A percentile compares a stretch with the other conserved stretches of the same genome.
These are phyloP conservation scores for Lasioglossum baleicum DNA, from an alignment of 1,140 invertebrate species.

Conservation along the genomic window DNA sequence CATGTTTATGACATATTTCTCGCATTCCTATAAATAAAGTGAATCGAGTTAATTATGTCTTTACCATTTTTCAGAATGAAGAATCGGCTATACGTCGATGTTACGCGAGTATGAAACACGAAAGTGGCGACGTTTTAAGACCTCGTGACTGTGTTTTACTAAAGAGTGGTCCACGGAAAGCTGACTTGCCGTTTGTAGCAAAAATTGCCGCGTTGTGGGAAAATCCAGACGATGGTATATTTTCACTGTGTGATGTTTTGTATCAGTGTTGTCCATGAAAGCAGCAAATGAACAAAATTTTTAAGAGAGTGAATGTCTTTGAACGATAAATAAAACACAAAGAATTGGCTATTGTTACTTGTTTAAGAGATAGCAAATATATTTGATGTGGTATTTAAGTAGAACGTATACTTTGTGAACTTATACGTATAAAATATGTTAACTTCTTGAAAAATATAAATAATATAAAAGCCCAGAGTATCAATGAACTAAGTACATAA, in stretches of 20 bases:
- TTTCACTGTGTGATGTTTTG: background rate
- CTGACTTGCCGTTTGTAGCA: constrained; percentile 95
- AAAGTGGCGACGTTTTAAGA: constrained; percentile 91
- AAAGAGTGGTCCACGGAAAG: constrained; percentile 89
- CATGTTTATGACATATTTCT: background rate
- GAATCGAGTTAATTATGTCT: constrained; percentile 18
- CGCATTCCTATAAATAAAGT: background rate
- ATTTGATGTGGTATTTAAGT: no score
- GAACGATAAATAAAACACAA: background rate
- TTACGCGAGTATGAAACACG: constrained; percentile 93
- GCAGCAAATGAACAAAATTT: background rate
- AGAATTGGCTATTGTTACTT: background rate
- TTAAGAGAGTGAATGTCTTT: background rate
- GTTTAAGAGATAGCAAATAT: background rate
- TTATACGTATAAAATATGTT: no score
- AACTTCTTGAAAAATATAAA: no score
- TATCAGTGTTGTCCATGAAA: background rate
- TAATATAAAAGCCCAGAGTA: no score
- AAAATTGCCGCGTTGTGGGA: constrained; percentile 97
- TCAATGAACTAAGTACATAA: no score
- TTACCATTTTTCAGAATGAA: constrained; percentile 86
- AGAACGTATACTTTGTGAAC: no score
- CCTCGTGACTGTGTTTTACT: constrained; percentile 94
- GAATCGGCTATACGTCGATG: constrained; percentile 88
- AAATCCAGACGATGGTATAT: constrained; percentile 93